Evolutionary conservation across 1,140 invertebrate species (phyloP), one percentile per base, ranked within the genome.

Genomic region (Holotrichia oblita): DNA sequence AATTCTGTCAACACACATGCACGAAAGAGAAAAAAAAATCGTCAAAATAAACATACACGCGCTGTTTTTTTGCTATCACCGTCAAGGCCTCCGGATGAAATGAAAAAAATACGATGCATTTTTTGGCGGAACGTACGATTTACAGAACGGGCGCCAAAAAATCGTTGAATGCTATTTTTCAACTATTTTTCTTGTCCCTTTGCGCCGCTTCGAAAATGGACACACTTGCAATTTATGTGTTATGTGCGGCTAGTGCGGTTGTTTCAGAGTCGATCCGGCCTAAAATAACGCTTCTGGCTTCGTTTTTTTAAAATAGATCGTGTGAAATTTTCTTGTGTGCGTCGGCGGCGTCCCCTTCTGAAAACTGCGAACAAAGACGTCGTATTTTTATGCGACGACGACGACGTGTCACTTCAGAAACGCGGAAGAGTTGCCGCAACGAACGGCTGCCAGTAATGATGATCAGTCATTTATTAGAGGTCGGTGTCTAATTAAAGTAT

Each of bases 1-100:
- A 64, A 64, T 64, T 64, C 61, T 64, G 61, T 64, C 61, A 64
- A 64, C 61, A 64, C 24, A 64, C 61, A 64, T 64, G 24, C 24
- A 27, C 61, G 24, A 20, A 10, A 64, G n/a, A n/a, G n/a, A n/a
- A n/a, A 24, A 64, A 64, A 59, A 64, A 24, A 64, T 64, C 61
- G 17, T 64, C 61, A 64, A 64, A 64, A 64, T 64, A 64, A 64
- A 64, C 24, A 64, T 64, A 64, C 61, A 64, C 61, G 61, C 24
- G 61, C n/a, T n/a, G n/a, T n/a, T n/a, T n/a, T n/a, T n/a, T n/a
- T n/a, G n/a, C n/a, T n/a, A n/a, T n/a, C n/a, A n/a, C n/a, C n/a
- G n/a, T n/a, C n/a, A n/a, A n/a, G n/a, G n/a, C n/a, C n/a, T n/a
- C n/a, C n/a, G n/a, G n/a, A n/a, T n/a, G n/a, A n/a, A n/a, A n/a